Conservation (phyloP, 2,888 invertebrate species). For the Parnassius apollo region DNA sequence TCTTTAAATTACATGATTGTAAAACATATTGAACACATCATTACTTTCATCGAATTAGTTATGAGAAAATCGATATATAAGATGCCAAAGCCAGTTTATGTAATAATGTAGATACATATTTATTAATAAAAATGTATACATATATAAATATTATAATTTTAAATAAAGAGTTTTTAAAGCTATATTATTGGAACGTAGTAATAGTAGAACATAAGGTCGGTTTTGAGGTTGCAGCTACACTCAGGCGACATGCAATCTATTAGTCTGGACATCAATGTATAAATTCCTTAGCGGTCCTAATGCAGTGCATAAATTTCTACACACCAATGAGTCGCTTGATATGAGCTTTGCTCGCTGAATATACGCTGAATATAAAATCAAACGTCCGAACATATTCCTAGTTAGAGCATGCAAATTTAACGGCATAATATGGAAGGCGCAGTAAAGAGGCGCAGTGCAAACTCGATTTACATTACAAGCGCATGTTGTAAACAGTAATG, state of each 20-base stretch:
- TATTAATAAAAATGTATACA: no score
- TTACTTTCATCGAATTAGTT: no score
- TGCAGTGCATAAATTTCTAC: constrained; percentile 15
- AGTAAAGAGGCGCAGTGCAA: constrained; percentile 14
- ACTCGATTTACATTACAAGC: constrained; percentile 9
- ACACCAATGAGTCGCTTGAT: constrained; percentile 11
- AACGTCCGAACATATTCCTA: constrained; percentile 8
- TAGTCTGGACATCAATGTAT: constrained; percentile 7
- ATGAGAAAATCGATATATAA: no score
- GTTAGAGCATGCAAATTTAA: constrained; percentile 21
- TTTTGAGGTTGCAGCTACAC: background rate
- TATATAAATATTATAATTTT: no score
- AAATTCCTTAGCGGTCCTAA: constrained; percentile 14
- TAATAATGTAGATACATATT: no score
- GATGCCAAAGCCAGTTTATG: no score
- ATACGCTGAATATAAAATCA: constrained; percentile 23
- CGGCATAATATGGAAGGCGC: constrained; percentile 12
- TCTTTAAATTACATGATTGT: no score
- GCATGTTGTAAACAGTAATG: constrained; percentile 10
- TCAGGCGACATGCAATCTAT: constrained; percentile 16
- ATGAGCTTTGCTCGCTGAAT: constrained; percentile 19
- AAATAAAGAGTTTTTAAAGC: no score
- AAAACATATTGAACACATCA: no score
- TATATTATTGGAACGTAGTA: no score
- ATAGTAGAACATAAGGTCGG: no score